These are phyloP conservation scores for Pangasius larnaudii DNA, from an alignment of 2,797 vertebrate species.

Conservation along the genomic window DNA sequence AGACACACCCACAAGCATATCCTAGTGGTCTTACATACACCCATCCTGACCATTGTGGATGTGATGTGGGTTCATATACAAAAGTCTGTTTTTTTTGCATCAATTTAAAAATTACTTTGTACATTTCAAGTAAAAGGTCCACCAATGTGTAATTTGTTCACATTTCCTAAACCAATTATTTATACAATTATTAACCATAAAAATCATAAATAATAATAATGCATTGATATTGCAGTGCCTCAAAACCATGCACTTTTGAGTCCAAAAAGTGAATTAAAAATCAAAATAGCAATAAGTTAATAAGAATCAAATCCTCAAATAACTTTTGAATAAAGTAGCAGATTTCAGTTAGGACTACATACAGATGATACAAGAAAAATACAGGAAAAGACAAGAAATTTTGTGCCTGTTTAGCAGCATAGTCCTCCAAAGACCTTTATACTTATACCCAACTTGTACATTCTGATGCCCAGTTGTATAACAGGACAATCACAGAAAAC, in stretches of 20 bases:
- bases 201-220: constrained; percentile 64
- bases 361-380: neutral
- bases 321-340: constrained; percentile 24
- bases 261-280: constrained; percentile 2
- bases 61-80: constrained; percentile 46
- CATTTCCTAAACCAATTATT: constrained; percentile 14
- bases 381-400: neutral
- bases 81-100: constrained; percentile 68
- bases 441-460: constrained; percentile 23
- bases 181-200: constrained; percentile 66
- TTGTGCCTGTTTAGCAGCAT: constrained; percentile 37
- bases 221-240: constrained; percentile 64
- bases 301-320: constrained; percentile 8
- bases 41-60: constrained; percentile 56
- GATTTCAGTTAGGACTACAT: neutral
- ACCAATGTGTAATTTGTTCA: constrained; percentile 56
- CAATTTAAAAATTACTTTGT: constrained; percentile 58
- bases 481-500: constrained; percentile 2
- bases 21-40: constrained; percentile 35
- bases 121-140: constrained; percentile 66
- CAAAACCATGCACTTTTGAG: constrained; percentile 32
- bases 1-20: constrained; percentile 39
- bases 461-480: constrained; percentile 7
- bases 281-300: constrained; percentile 34
- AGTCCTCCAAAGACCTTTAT: constrained; percentile 13